Conservation (phyloP, 2,888 invertebrate genomes). For the Nomada ferruginata region DNA sequence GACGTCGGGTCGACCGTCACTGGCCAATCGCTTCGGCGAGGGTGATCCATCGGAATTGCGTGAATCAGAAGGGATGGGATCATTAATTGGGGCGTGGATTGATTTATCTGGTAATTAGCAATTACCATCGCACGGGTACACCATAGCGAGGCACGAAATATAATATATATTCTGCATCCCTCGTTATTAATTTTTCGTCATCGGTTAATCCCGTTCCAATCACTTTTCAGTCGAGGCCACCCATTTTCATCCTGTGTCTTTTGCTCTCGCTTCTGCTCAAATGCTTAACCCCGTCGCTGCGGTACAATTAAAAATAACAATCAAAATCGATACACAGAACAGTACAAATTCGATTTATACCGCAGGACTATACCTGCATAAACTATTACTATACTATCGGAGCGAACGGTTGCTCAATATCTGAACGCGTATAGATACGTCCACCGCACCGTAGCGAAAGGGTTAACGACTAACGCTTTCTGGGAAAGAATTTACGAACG, state of each 20-base stretch:
- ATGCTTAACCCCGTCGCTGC: too few species aligned
- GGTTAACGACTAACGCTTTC: constrained; percentile 18
- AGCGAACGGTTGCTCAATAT: too few species aligned
- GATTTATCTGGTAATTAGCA: constrained; percentile 79
- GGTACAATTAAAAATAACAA: too few species aligned
- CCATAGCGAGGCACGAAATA: background rate
- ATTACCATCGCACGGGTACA: constrained; percentile 63
- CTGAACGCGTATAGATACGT: background rate
- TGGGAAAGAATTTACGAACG: constrained; percentile 12
- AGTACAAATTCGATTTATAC: too few species aligned
- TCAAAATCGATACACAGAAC: too few species aligned
- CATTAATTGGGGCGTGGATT: constrained; percentile 75
- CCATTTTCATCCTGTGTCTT: background rate
- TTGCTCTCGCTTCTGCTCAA: background rate
- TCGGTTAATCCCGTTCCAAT: background rate
- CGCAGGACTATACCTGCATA: too few species aligned
- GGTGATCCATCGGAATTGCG: constrained; percentile 31
- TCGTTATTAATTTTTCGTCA: constrained; percentile 17
- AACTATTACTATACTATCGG: too few species aligned
- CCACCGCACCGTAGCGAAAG: background rate
- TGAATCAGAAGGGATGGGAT: constrained; percentile 65
- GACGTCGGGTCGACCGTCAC: background rate
- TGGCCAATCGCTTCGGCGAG: constrained; percentile 31
- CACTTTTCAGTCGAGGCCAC: background rate
- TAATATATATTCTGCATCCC: constrained; percentile 11